Base-by-base conservation (phyloP, 2,888 invertebrate species). In the Mimas tiliae region DNA sequence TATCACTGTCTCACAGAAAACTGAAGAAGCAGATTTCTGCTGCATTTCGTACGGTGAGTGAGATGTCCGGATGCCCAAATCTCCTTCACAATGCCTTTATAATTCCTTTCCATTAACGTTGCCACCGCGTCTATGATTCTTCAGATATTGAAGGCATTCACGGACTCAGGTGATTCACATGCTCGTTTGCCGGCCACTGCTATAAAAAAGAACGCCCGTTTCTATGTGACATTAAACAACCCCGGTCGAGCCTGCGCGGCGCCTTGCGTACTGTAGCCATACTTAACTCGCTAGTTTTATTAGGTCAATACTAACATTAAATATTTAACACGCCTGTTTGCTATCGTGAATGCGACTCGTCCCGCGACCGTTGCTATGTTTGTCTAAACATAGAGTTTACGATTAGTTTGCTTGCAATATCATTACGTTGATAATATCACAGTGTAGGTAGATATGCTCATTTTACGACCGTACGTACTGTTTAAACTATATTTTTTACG, bases 351-450 rank as follows among this genome's bases (percentile, higher is more conserved):
- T 9, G 16, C 38, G 8, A 55, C 16, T 42, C 19, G 16, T 38
- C 58, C 19, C 27, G 4, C 1, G 27, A 3, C 27, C 4, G 4
- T 4, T 3, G 27, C 4, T 27, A 27, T 27, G 38, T 42, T 12
- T 58, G 58, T 58, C 58, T 58, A 19, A 58, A 58, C 38, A 58
- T 58, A 42, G 58, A 38, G 42, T 58, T 58, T 58, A 58, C 42
- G 42, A 58, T 58, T 21, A 19, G 38, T n/a, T 58, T 42, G 58
- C 42, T 55, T 16, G 16, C 12, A 19, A 58, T 58, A 58, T 58
- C 38, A 58, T 58, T 58, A 58, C 58, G 58, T 58, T 58, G 42
- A 58, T 58, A 58, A 19, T 19, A 11, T 42, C 11, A 38, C 55
- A 55, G 16, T 55, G 38, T 27, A 21, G 12, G 27, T 52, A 38